Conservation (phyloP, 2,797 vertebrate genomes). For the Distichodus sexfasciatus region DNA sequence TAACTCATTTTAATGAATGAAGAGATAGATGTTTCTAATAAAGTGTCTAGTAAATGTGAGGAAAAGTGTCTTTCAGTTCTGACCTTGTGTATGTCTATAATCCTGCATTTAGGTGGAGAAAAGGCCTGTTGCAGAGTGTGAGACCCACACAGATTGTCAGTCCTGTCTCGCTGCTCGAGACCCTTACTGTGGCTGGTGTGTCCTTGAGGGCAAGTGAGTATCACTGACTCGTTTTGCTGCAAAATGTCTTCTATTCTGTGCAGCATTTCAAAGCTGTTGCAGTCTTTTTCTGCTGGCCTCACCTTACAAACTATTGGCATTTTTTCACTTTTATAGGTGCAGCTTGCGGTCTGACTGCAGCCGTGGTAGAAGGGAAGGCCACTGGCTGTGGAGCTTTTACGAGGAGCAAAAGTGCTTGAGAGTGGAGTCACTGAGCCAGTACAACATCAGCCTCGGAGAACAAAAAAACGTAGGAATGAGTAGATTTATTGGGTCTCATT, state of each 20-base stretch:
- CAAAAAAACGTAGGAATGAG: slow-evolving; percentile 77
- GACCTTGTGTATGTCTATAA: slow-evolving; percentile 1
- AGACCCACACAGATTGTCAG: slow-evolving; percentile 80
- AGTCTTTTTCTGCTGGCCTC: not conserved
- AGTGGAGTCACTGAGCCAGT: slow-evolving; percentile 80
- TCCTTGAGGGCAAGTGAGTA: slow-evolving; percentile 88
- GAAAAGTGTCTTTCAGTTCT: too few species aligned
- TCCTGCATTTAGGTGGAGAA: slow-evolving; percentile 78
- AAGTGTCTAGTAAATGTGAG: too few species aligned
- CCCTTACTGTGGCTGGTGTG: slow-evolving; percentile 97
- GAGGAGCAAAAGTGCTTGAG: slow-evolving; percentile 79
- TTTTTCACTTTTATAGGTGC: slow-evolving; percentile 71
- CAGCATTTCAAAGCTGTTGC: not conserved
- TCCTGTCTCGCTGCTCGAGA: slow-evolving; percentile 86
- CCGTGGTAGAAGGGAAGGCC: slow-evolving; percentile 75
- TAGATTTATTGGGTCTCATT: too few species aligned
- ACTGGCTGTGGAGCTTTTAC: slow-evolving; percentile 92
- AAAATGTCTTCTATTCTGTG: not conserved
- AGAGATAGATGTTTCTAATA: too few species aligned
- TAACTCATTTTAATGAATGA: too few species aligned
- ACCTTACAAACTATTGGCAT: not conserved
- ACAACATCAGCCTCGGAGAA: slow-evolving; percentile 89
- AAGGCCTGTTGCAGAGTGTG: slow-evolving; percentile 88
- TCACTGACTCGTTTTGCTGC: not conserved
- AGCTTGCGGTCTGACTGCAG: slow-evolving; percentile 83